A percentile compares a stretch with the other conserved stretches of the same genome.
Conservation (phyloP, 2,797 vertebrate species). For the Squalus acanthias region DNA sequence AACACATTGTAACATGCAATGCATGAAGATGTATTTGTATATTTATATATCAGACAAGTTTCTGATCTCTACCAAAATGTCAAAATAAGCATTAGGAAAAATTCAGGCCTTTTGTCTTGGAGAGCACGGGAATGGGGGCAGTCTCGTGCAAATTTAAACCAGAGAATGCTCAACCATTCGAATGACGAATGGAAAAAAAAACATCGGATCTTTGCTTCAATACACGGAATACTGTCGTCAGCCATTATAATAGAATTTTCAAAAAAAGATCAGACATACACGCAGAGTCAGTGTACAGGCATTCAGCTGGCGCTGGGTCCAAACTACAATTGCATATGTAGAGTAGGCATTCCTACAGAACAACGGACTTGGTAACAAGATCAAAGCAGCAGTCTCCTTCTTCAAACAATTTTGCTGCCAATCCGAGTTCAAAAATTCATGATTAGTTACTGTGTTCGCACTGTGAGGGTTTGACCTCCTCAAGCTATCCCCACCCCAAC, state of each 20-base stretch:
- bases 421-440: background rate
- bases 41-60: background rate
- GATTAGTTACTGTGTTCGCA: background rate
- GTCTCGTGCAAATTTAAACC: background rate
- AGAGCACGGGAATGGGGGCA: background rate
- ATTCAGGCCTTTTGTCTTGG: background rate
- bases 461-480: background rate
- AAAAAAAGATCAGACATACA: background rate
- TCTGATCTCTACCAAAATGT: background rate
- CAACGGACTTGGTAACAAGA: background rate
- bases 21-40: background rate
- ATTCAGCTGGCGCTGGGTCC: background rate
- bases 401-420: background rate
- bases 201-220: background rate
- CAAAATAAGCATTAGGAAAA: background rate
- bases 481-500: background rate
- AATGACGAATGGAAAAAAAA: background rate
- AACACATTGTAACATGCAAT: background rate
- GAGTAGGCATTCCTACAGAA: background rate
- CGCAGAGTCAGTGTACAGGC: background rate
- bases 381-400: background rate
- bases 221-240: too few species aligned
- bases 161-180: background rate
- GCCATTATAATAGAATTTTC: too few species aligned
- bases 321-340: background rate